These are phyloP conservation scores for Leptobrachium leishanense DNA, from an alignment of 2,113 vertebrate species.

Conservation along the genomic window DNA sequence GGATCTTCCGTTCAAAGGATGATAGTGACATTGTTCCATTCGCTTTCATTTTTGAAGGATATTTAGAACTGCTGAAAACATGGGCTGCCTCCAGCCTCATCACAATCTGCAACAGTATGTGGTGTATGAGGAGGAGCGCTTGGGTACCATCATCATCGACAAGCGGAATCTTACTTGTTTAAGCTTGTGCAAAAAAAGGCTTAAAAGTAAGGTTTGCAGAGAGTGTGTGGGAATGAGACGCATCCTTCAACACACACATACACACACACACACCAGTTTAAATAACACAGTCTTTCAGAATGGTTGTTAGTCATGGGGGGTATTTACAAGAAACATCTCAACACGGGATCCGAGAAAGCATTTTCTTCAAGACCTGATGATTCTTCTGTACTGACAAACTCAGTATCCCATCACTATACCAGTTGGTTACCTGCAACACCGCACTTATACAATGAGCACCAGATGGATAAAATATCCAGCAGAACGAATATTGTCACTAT, in stretches of 20 bases:
- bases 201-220: conserved; percentile 14
- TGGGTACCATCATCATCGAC: neutral
- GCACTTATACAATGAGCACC: neutral
- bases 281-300: neutral
- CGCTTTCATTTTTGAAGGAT: no score
- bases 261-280: neutral
- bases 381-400: neutral
- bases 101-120: neutral
- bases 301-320: neutral
- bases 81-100: neutral
- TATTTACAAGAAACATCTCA: neutral
- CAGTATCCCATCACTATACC: neutral
- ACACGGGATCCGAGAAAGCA: neutral
- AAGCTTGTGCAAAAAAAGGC: conserved; percentile 29
- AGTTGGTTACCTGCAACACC: neutral
- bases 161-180: neutral
- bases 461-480: no score
- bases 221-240: neutral
- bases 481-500: neutral
- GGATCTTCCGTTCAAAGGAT: no score
- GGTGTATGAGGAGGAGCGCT: neutral
- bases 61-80: no score
- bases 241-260: neutral
- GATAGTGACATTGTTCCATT: no score
- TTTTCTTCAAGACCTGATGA: neutral